phyloP scores from a whole-genome alignment of 2,797 vertebrate species.

The Poeciliopsis presidionis region DNA sequence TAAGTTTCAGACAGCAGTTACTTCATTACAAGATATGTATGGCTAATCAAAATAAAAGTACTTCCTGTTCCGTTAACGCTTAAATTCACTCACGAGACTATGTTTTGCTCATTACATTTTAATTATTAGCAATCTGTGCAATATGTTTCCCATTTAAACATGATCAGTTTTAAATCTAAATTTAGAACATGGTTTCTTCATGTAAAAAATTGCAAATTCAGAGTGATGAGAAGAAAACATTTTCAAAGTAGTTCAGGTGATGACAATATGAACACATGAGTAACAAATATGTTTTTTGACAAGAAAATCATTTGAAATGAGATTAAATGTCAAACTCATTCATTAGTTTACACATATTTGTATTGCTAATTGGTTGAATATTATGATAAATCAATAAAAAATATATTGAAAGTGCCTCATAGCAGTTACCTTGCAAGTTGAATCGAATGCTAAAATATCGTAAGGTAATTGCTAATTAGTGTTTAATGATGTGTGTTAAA shows the following conservation, averaged over 20 bases:
- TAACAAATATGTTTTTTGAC: neutral
- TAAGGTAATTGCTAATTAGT: neutral
- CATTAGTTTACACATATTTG: neutral
- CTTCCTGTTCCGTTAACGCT: neutral
- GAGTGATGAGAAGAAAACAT: neutral
- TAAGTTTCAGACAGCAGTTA: neutral
- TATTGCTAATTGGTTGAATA: neutral
- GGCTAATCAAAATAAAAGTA: neutral
- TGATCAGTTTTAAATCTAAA: neutral
- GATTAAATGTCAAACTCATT: neutral
- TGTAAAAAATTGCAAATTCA: neutral
- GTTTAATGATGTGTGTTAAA: neutral
- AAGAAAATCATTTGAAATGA: neutral
- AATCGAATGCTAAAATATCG: neutral
- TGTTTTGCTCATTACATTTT: neutral
- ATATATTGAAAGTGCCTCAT: neutral
- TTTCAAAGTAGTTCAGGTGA: neutral
- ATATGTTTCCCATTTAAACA: neutral
- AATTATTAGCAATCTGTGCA: neutral
- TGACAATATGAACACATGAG: neutral
- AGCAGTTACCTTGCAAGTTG: neutral
- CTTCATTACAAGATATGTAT: neutral
- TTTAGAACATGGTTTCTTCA: neutral
- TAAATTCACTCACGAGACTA: neutral
- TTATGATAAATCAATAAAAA: neutral